Evolutionary conservation across 2,113 vertebrate species (phyloP).

Genomic region (Opisthocomus hoazin): DNA sequence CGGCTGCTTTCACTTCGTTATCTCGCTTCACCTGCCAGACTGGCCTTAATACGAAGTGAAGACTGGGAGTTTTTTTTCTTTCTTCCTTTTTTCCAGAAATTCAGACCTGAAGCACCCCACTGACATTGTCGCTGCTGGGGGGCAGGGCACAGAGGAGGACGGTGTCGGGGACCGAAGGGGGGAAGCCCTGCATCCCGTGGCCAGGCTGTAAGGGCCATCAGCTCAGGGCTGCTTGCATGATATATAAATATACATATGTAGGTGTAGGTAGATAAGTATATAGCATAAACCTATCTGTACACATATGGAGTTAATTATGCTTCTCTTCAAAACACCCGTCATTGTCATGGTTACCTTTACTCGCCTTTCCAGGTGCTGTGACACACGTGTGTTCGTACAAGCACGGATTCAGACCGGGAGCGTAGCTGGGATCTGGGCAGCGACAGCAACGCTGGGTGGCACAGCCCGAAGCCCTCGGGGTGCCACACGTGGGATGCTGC

Average conservation of each 20-base stretch:
- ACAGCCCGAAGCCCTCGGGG: not conserved
- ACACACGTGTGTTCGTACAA: rapidly evolving
- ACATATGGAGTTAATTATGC: no score
- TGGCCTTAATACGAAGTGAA: not conserved
- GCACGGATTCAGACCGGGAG: not conserved
- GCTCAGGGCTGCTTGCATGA: not conserved
- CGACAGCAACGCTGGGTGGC: rapidly evolving
- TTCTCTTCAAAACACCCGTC: rapidly evolving
- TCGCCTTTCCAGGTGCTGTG: not conserved
- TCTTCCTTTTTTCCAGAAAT: not conserved
- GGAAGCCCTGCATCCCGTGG: rapidly evolving
- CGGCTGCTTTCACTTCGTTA: not conserved
- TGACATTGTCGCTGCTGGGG: rapidly evolving
- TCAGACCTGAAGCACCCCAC: not conserved
- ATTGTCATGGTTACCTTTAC: rapidly evolving
- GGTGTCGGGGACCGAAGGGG: rapidly evolving
- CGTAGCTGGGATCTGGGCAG: not conserved
- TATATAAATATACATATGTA: no score
- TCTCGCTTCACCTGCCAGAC: not conserved
- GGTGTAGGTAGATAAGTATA: no score
- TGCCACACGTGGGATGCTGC: rapidly evolving
- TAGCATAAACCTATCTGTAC: not conserved
- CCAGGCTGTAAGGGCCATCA: not conserved
- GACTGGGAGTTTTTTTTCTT: not conserved
- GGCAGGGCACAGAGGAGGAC: not conserved